Percentiles rank a stretch among this genome's conserved stretches.
Conservation (phyloP, 37 sponge, comb jelly and placozoan species). For the Eunapius fragilis region DNA sequence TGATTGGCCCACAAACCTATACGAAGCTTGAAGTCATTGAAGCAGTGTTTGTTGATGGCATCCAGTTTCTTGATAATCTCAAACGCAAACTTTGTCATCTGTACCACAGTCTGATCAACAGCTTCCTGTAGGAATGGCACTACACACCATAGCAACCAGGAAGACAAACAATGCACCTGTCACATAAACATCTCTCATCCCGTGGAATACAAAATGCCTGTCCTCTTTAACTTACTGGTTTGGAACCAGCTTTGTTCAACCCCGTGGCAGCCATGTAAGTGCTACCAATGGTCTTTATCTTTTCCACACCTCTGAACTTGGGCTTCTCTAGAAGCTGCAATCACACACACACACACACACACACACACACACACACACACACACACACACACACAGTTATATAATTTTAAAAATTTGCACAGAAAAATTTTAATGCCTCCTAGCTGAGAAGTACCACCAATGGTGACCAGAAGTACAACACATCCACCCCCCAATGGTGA, state of each 20-base stretch:
- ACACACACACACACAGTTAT: no score
- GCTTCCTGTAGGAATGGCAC: no score
- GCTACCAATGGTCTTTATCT: conserved; percentile 94
- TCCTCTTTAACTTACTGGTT: not conserved
- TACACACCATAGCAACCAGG: no score
- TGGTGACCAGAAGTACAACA: no score
- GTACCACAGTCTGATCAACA: no score
- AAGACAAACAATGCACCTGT: no score
- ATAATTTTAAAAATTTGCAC: no score
- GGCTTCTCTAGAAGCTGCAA: conserved; percentile 71
- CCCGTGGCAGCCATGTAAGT: conserved; percentile 97
- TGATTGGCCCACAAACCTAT: conserved; percentile 86
- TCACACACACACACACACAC: no score
- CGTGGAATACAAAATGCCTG: not conserved
- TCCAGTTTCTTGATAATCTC: conserved; percentile 74
- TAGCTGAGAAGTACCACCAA: no score
- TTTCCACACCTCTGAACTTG: conserved; percentile 72
- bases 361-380: no score
- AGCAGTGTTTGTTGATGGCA: conserved; percentile 79
- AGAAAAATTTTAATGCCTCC: no score
- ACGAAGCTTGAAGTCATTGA: conserved; percentile 87
- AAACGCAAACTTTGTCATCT: conserved; percentile 80
- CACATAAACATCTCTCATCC: not conserved
- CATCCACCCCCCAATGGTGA: no score
- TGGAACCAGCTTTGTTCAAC: conserved; percentile 22